Evolutionary conservation across 2,113 vertebrate genomes (phyloP).

Genomic region (Lophotis ruficrista): DNA sequence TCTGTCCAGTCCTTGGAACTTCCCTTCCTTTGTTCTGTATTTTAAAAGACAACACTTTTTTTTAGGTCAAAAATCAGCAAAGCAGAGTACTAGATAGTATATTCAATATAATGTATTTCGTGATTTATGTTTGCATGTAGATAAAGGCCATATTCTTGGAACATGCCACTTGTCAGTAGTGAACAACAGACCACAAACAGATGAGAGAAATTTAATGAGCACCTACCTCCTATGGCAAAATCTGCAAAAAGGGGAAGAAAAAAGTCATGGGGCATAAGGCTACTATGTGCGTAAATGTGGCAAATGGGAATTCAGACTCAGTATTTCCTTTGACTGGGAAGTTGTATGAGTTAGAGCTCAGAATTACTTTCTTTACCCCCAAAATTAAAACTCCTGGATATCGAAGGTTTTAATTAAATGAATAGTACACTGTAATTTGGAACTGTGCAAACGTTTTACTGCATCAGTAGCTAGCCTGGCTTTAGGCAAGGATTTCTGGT

Average conservation of each 20-base stretch:
- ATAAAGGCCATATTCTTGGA: not conserved
- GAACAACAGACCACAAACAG: not conserved
- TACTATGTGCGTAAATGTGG: not conserved
- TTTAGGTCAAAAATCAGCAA: not conserved
- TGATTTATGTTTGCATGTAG: not conserved
- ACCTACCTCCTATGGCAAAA: not conserved
- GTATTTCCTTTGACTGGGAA: not conserved
- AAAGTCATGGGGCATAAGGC: not conserved
- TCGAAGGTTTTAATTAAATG: conserved; percentile 5
- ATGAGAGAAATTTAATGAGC: not conserved
- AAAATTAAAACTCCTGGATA: conserved; percentile 17
- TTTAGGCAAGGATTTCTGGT: conserved; percentile 17
- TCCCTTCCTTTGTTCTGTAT: not conserved
- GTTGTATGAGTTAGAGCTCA: not conserved
- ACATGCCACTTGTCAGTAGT: not conserved
- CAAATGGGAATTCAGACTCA: not conserved
- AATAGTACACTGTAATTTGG: conserved; percentile 20
- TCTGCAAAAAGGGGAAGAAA: not conserved
- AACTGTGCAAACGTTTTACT: conserved; percentile 33
- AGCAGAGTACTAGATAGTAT: not conserved
- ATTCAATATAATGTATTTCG: not conserved
- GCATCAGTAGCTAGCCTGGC: not conserved
- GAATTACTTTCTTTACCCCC: not conserved
- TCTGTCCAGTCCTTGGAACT: not conserved
- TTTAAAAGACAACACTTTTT: not conserved